Base-by-base conservation (phyloP, 1,140 invertebrate genomes). In the Diabrotica virgifera region DNA sequence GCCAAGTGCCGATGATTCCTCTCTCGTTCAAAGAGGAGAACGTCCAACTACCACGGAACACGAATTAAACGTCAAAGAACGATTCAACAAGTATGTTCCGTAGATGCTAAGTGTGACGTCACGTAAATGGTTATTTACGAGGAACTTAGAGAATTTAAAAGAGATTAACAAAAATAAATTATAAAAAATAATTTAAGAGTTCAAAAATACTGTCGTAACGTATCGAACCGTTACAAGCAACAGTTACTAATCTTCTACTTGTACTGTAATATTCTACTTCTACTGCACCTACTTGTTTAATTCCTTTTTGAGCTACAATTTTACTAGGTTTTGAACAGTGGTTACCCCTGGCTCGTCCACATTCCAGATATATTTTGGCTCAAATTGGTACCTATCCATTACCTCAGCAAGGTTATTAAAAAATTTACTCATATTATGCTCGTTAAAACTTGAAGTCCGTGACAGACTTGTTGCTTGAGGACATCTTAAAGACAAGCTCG, bases 171-270 rank as follows among this genome's bases (percentile, higher is more conserved):
- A n/a, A n/a, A n/a, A n/a, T n/a, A n/a, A n/a, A n/a, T n/a, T n/a
- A n/a, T n/a, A n/a, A n/a, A n/a, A n/a, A n/a, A n/a, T n/a, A n/a
- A n/a, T n/a, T n/a, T n/a, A n/a, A n/a, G n/a, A n/a, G n/a, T n/a
- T n/a, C n/a, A n/a, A n/a, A n/a, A n/a, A n/a, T n/a, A n/a, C n/a
- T n/a, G n/a, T n/a, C n/a, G n/a, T n/a, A n/a, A n/a, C n/a, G n/a
- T n/a, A n/a, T n/a, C n/a, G n/a, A n/a, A n/a, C n/a, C n/a, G n/a
- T n/a, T n/a, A n/a, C n/a, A n/a, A 52, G 73, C 69, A n/a, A 81
- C 50, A 13, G 83, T 83, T 2, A 81, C 79, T n/a, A 81, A 63
- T n/a, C n/a, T n/a, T n/a, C n/a, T n/a, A n/a, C n/a, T n/a, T 10
- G 61, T 70, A 11, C 80, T 80, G 63, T 79, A 62, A 73, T 84